phyloP scores from a whole-genome alignment of 2,888 invertebrate genomes.

The Campopleginae sp. region DNA sequence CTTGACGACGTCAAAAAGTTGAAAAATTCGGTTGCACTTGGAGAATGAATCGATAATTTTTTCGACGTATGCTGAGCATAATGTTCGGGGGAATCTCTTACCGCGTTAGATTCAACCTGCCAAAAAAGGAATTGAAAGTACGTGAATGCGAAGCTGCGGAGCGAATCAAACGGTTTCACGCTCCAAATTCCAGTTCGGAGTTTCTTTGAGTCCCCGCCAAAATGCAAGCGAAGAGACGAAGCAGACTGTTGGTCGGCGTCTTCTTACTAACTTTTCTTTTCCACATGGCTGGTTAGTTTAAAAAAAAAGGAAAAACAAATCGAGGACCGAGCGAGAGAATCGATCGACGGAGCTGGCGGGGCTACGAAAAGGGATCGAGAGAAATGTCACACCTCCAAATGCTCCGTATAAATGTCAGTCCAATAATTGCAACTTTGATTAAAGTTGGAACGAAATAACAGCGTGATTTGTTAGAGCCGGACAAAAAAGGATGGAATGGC shows the following conservation, averaged over 20 bases:
- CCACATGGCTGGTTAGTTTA: neutral
- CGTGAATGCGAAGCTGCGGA: constrained; percentile 78
- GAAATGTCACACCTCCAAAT: constrained; percentile 27
- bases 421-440: constrained; percentile 58
- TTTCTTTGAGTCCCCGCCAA: constrained; percentile 62
- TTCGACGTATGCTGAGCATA: neutral
- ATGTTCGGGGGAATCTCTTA: neutral
- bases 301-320: neutral
- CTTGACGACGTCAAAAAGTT: too few species aligned
- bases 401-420: constrained; percentile 36
- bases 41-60: constrained; percentile 7
- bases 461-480: constrained; percentile 43
- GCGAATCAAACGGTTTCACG: constrained; percentile 83
- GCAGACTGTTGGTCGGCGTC: constrained; percentile 25
- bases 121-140: constrained; percentile 65
- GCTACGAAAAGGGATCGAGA: neutral
- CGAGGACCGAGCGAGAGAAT: too few species aligned
- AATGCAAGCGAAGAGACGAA: constrained; percentile 46
- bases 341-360: neutral
- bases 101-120: constrained; percentile 20
- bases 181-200: constrained; percentile 77
- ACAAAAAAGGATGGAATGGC: constrained; percentile 17
- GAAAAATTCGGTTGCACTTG: too few species aligned
- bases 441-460: constrained; percentile 37
- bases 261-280: constrained; percentile 1